These are phyloP conservation scores for Antheraea mylitta DNA, from an alignment of 1,140 invertebrate species.

Conservation along the genomic window DNA sequence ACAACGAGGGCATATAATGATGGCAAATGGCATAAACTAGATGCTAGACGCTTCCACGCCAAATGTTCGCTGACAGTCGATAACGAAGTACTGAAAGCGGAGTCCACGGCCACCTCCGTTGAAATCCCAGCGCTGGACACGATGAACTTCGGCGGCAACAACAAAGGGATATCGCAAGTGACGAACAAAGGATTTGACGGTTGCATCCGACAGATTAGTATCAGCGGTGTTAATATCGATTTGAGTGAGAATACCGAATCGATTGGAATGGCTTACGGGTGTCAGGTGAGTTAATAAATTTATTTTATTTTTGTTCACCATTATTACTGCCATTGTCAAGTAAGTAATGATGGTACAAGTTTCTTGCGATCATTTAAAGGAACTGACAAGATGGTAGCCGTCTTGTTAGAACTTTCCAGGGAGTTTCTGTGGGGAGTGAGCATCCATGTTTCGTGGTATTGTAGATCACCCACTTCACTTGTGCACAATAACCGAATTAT, in stretches of 20 bases:
- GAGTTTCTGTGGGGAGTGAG: no score
- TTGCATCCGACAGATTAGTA: slow-evolving; percentile 92
- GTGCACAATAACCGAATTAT: no score
- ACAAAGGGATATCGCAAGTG: slow-evolving; percentile 83
- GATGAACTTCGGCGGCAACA: slow-evolving; percentile 94
- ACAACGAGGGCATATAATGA: slow-evolving; percentile 87
- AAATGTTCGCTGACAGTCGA: slow-evolving; percentile 86
- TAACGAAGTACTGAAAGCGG: slow-evolving; percentile 70
- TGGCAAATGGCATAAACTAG: slow-evolving; percentile 89
- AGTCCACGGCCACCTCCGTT: slow-evolving; percentile 51
- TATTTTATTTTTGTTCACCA: no score
- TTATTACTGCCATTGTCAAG: no score
- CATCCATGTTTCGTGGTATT: no score
- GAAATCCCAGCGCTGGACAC: slow-evolving; percentile 81
- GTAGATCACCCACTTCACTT: no score
- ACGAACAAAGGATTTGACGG: slow-evolving; percentile 92
- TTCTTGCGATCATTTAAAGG: no score
- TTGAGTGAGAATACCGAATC: slow-evolving; percentile 88
- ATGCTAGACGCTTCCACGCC: slow-evolving; percentile 83
- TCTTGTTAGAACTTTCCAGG: no score
- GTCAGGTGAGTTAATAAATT: slow-evolving; percentile 84
- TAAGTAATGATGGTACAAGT: no score
- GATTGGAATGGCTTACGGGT: slow-evolving; percentile 90
- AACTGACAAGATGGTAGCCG: no score
- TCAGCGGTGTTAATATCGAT: slow-evolving; percentile 87